Base-by-base conservation (phyloP, 2,888 invertebrate genomes). In the Mythimna ferrago region DNA sequence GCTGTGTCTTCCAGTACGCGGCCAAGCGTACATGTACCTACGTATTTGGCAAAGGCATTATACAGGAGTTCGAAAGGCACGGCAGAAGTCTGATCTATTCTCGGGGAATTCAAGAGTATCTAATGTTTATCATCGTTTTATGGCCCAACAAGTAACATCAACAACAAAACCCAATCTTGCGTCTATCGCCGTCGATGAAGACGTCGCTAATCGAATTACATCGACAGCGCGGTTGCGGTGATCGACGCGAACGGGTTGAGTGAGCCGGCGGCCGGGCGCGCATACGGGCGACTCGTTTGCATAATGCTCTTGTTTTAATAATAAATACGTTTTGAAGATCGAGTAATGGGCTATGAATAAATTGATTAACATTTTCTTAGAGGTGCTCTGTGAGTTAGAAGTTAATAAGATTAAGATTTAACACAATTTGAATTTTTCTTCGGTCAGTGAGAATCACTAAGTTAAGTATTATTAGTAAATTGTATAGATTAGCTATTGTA, bases 151-250 rank as follows among this genome's bases (percentile, higher is more conserved):
- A 65, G 62, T 73, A 65, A 71, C 71, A 78, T 71, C 63, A 80
- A 82, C 77, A 86, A 81, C 85, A 86, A 85, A 83, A 64, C 81
- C 71, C 83, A 84, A 84, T 82, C 73, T 75, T 81, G 76, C 72
- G 63, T 76, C 79, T 81, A 83, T 84, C 81, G 78, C 80, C 82
- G 74, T 84, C 84, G 86, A 87, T 86, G 86, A 84, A 84, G 81
- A 78, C 84, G 70, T 85, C 81, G 81, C 85, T 90, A 90, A 90
- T 89, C 83, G 83, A 87, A 85, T 90, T 79, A 89, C 79, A 66
- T 82, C 78, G 79, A 79, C 79, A 78, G 26, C 56, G 56, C 74
- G 65, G 70, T 63, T 63, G 71, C 76, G 70, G 77, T 69, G 76
- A 81, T 77, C 71, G 71, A 63, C 61, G 64, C 71, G 72, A 74